phyloP scores from a whole-genome alignment of 2,888 invertebrate species.

The Protophormia terraenovae region DNA sequence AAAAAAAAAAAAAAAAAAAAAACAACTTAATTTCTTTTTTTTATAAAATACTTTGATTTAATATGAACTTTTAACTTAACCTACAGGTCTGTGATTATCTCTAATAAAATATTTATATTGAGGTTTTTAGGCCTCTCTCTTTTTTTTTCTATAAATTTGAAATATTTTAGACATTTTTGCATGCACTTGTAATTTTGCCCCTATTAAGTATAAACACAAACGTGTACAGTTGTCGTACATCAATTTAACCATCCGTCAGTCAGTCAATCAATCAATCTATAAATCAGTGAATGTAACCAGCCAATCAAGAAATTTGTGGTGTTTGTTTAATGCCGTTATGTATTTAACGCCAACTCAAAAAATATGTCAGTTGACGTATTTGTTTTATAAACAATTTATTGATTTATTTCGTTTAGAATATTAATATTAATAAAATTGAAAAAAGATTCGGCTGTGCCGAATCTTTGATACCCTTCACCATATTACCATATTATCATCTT shows the following conservation, averaged over 20 bases:
- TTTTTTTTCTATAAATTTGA: neutral
- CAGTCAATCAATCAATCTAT: conserved; percentile 59
- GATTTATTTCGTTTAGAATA: conserved; percentile 8
- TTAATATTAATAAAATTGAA: neutral
- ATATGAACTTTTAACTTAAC: neutral
- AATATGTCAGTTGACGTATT: conserved; percentile 21
- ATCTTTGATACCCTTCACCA: too few relatives aligned
- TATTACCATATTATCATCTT: too few relatives aligned
- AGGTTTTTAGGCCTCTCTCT: neutral
- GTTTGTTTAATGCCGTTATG: conserved; percentile 31
- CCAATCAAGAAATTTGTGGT: conserved; percentile 41
- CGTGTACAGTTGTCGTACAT: neutral
- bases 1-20: too few relatives aligned
- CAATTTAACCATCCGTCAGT: conserved; percentile 15
- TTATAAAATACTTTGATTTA: too few relatives aligned
- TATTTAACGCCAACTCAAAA: conserved; percentile 18
- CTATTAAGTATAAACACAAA: too few relatives aligned
- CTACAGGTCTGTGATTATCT: neutral
- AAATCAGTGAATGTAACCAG: conserved; percentile 22
- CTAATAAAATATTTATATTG: neutral
- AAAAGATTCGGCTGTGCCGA: neutral
- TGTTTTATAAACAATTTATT: conserved; percentile 36
- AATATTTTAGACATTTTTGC: neutral
- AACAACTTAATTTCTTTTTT: too few relatives aligned
- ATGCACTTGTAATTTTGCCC: neutral